Conservation (phyloP, 1,140 invertebrate species). For the Tenebrio molitor region DNA sequence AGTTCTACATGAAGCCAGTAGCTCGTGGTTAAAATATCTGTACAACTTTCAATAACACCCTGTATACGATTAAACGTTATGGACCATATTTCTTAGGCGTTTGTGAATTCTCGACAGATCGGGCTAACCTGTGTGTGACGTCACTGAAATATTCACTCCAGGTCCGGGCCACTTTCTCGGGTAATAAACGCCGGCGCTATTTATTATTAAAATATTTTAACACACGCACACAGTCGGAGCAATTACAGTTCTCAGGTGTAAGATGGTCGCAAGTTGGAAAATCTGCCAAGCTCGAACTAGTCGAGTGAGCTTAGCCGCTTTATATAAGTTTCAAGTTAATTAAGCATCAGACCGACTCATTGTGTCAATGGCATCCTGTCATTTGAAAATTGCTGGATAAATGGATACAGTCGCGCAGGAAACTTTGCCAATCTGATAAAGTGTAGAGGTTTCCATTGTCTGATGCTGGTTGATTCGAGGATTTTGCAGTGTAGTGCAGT, state of each 20-base stretch:
- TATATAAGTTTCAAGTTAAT: conserved; percentile 35
- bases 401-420: conserved; percentile 34
- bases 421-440: conserved; percentile 40
- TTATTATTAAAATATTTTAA: conserved; percentile 32
- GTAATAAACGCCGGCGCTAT: conserved; percentile 9
- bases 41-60: too few species aligned
- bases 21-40: too few species aligned
- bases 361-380: conserved; percentile 38
- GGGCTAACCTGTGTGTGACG: too few species aligned
- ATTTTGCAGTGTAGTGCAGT: conserved; percentile 28
- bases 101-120: too few species aligned
- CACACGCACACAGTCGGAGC: neutral
- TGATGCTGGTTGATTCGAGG: conserved; percentile 32
- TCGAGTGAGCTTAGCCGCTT: conserved; percentile 15
- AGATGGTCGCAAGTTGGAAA: conserved; percentile 22
- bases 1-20: too few species aligned
- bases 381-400: conserved; percentile 38
- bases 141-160: neutral
- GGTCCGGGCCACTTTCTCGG: neutral
- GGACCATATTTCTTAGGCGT: conserved; percentile 7
- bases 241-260: conserved; percentile 14
- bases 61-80: conserved; percentile 9
- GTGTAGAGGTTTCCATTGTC: conserved; percentile 35
- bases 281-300: conserved; percentile 25
- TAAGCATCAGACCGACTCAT: conserved; percentile 32